Conservation (phyloP, 2,888 invertebrate genomes). For the Byasa hedistus region DNA sequence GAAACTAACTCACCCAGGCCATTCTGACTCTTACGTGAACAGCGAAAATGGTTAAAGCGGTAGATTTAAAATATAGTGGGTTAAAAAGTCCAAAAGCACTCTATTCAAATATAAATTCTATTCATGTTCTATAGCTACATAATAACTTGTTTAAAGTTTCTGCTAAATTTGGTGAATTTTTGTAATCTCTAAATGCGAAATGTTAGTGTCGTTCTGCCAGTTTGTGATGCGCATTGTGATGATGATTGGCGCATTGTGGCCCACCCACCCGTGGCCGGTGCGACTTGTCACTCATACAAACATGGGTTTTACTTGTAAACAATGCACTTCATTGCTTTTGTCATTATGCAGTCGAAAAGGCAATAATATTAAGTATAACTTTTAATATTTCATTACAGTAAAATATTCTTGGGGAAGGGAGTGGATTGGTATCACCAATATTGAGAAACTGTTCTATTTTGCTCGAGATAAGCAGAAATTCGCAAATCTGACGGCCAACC, state of each 20-base stretch:
- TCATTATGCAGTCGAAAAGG: conserved; percentile 32
- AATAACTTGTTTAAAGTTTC: background rate
- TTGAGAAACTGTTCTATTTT: too few relatives aligned
- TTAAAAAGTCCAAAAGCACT: too few relatives aligned
- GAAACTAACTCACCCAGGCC: too few relatives aligned
- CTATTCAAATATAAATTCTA: too few relatives aligned
- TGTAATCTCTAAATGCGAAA: conserved; percentile 27
- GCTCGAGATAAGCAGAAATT: too few relatives aligned
- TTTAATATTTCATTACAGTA: background rate
- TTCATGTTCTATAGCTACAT: too few relatives aligned
- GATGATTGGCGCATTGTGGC: conserved; percentile 54
- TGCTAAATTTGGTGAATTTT: conserved; percentile 22
- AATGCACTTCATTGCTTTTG: conserved; percentile 56
- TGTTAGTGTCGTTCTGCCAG: conserved; percentile 47
- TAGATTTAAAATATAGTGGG: too few relatives aligned
- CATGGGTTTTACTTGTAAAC: conserved; percentile 69
- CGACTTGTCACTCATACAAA: conserved; percentile 59
- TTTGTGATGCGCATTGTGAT: conserved; percentile 50
- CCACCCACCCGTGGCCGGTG: conserved; percentile 52
- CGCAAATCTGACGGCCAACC: too few relatives aligned
- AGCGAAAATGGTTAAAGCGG: too few relatives aligned
- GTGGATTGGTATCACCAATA: too few relatives aligned
- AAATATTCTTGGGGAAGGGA: too few relatives aligned
- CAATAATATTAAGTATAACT: conserved; percentile 35
- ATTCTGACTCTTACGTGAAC: too few relatives aligned